These are phyloP conservation scores for Notolabrus celidotus DNA, from an alignment of 2,797 vertebrate genomes.

Conservation along the genomic window DNA sequence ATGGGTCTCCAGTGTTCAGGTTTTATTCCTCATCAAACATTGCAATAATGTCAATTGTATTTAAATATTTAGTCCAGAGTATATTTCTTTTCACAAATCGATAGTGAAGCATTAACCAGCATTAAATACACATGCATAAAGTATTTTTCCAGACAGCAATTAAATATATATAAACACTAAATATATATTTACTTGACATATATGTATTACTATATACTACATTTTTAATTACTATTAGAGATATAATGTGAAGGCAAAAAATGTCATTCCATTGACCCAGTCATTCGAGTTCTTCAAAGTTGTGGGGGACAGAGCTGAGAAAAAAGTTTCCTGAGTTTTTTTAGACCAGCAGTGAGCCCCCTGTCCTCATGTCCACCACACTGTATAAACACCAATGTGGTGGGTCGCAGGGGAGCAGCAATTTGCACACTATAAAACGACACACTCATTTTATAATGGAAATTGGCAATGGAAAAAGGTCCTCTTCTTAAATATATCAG, in stretches of 20 bases:
- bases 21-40: no score
- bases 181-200: not conserved
- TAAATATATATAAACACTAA: not conserved
- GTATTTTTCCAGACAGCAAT: not conserved
- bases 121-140: not conserved
- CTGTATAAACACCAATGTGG: slow-evolving; percentile 71
- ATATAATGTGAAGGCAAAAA: not conserved
- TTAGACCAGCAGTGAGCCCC: slow-evolving; percentile 49
- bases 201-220: not conserved
- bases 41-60: no score
- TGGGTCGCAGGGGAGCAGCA: slow-evolving; percentile 45
- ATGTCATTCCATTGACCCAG: not conserved
- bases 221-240: not conserved
- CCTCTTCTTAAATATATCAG: slow-evolving; percentile 13
- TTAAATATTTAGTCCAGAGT: no score
- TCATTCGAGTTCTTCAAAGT: slow-evolving; percentile 12
- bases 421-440: slow-evolving; percentile 27
- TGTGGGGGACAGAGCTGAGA: slow-evolving; percentile 66
- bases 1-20: not conserved
- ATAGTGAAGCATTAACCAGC: not conserved
- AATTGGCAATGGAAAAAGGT: slow-evolving; percentile 19
- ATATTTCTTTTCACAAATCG: no score
- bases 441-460: slow-evolving; percentile 10
- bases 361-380: slow-evolving; percentile 50
- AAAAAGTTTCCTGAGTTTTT: slow-evolving; percentile 62